Evolutionary conservation across 2,888 invertebrate species (phyloP), one percentile per base, ranked within the genome.

Genomic region (Megamerina dolium): DNA sequence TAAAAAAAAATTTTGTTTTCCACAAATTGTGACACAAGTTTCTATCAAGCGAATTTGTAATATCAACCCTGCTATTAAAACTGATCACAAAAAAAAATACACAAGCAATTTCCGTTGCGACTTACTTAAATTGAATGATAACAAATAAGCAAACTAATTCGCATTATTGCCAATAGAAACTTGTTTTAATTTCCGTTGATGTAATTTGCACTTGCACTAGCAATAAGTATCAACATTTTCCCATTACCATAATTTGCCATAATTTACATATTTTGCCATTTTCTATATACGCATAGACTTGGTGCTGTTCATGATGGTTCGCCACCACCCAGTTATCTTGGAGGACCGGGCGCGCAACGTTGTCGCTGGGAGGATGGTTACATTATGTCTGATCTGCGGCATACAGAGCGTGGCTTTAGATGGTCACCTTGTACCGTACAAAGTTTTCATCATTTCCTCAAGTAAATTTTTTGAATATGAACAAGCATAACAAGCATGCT

Each of bases 231-330:
- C n/a, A n/a, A n/a, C n/a, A n/a, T n/a, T n/a, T n/a, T n/a, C n/a
- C n/a, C n/a, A n/a, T n/a, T n/a, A n/a, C n/a, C 34, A 9, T 17
- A 33, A 34, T 26, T 18, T 33, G 26, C 20, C 33, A 20, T 40
- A 31, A 14, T 16, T 27, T 16, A 21, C 26, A 37, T 16, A 41
- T 31, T 32, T 41, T 31, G 8, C n/a, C n/a, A n/a, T n/a, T n/a
- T n/a, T n/a, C n/a, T n/a, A n/a, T n/a, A n/a, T n/a, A n/a, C n/a
- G n/a, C n/a, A 34, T 58, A 93, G 93, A 69, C 72, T 93, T 67
- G 93, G 93, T 49, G 92, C 93, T 58, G 93, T 94, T n/a, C 93
- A 94, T 70, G 93, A 94, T 66, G 93, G 93, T 37, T 92, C 92
- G 53, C 92, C 93, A 3, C 92, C 93, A 29, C 93, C 93, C 5